Conservation (phyloP, 1,140 invertebrate genomes). For the Bombus vancouverensis region DNA sequence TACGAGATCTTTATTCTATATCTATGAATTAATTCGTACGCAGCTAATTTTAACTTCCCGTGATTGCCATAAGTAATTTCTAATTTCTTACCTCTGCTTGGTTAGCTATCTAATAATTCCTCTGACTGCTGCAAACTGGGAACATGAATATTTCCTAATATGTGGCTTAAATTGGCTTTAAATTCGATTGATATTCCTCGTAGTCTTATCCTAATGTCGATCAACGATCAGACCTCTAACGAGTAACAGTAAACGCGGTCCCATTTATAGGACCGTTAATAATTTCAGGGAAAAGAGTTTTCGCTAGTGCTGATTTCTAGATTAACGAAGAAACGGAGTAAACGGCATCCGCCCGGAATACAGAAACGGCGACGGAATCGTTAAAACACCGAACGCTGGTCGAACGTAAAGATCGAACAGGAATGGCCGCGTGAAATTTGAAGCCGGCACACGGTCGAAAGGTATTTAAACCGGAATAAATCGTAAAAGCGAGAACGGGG, state of each 20-base stretch:
- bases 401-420: constrained; percentile 6
- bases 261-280: not conserved
- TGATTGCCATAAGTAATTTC: too few species aligned
- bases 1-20: too few species aligned
- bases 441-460: constrained; percentile 33
- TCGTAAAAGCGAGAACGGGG: constrained; percentile 37
- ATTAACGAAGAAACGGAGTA: constrained; percentile 2
- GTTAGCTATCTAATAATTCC: too few species aligned
- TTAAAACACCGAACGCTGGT: constrained; percentile 24
- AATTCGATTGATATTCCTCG: too few species aligned
- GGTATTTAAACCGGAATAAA: constrained; percentile 47
- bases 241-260: too few species aligned
- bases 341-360: not conserved
- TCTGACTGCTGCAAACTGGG: too few species aligned
- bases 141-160: too few species aligned
- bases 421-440: constrained; percentile 27
- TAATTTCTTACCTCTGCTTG: too few species aligned
- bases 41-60: not conserved
- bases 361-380: constrained; percentile 9
- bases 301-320: not conserved
- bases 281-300: not conserved
- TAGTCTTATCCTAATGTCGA: not conserved
- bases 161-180: not conserved
- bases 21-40: not conserved
- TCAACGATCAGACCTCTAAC: not conserved